phyloP scores from a whole-genome alignment of 2,113 vertebrate species.

The Lophotis ruficrista region DNA sequence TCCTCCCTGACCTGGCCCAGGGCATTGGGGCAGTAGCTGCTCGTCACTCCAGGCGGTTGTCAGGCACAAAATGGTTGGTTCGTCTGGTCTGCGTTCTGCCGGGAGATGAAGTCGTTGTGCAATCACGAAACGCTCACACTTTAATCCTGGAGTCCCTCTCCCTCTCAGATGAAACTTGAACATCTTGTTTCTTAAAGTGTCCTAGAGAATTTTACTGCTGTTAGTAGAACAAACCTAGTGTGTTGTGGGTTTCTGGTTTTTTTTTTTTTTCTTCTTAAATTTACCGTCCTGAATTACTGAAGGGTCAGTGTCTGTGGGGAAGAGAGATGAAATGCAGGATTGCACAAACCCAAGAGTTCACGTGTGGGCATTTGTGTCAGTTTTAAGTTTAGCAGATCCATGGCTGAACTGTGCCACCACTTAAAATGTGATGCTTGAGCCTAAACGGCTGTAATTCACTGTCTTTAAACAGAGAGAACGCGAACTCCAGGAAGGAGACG shows the following conservation, averaged over 20 bases:
- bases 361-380: background rate
- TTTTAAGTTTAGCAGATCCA: background rate
- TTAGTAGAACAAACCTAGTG: background rate
- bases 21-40: background rate
- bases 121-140: fast-evolving
- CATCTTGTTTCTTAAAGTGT: background rate
- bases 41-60: background rate
- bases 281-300: background rate
- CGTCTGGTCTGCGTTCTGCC: fast-evolving
- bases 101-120: background rate
- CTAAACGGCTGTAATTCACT: background rate
- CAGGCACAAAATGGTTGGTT: background rate
- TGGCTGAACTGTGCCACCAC: background rate
- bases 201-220: background rate
- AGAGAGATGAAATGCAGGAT: background rate
- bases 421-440: background rate
- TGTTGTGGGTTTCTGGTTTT: background rate
- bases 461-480: conserved; percentile 74
- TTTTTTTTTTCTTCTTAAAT: background rate
- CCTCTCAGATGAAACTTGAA: background rate
- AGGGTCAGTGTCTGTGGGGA: background rate
- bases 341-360: fast-evolving
- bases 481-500: conserved; percentile 27
- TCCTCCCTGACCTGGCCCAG: background rate
- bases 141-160: background rate